Conservation (phyloP, 1,140 invertebrate genomes). For the Drosophila triauraria region DNA sequence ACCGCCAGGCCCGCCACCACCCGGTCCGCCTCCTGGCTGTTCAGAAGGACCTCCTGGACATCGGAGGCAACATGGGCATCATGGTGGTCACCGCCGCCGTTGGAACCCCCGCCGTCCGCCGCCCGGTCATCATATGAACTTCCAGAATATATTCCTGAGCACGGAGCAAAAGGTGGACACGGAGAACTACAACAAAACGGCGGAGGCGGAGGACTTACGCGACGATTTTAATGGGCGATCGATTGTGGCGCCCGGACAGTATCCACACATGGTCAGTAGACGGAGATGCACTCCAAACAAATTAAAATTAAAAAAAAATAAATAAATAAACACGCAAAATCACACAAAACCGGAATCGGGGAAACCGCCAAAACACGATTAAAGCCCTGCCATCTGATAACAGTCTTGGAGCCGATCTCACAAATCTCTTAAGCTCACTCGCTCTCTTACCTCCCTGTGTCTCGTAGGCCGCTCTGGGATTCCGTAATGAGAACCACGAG, state of each 20-base stretch:
- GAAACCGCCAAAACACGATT: conserved; percentile 39
- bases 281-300: not conserved
- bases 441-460: conserved; percentile 6
- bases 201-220: conserved; percentile 47
- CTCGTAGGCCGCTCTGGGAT: conserved; percentile 59
- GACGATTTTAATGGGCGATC: conserved; percentile 71
- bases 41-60: conserved; percentile 14
- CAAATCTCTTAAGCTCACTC: not conserved
- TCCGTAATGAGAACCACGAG: conserved; percentile 36
- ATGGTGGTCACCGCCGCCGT: not conserved
- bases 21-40: conserved; percentile 34
- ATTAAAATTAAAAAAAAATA: not conserved
- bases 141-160: conserved; percentile 50
- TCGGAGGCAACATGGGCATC: not conserved
- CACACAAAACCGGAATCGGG: conserved; percentile 52
- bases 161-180: conserved; percentile 38
- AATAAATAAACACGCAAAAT: conserved; percentile 24
- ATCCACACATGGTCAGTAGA: conserved; percentile 67
- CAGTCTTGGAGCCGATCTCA: conserved; percentile 11
- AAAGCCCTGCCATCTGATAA: conserved; percentile 28
- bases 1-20: conserved; percentile 31
- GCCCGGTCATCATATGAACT: conserved; percentile 35
- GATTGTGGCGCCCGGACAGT: conserved; percentile 66
- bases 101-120: conserved; percentile 40
- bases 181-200: conserved; percentile 44